A percentile compares a stretch with the other conserved stretches of the same genome.
Conservation (phyloP, 2,797 vertebrate species). For the Pangasius larnaudii region DNA sequence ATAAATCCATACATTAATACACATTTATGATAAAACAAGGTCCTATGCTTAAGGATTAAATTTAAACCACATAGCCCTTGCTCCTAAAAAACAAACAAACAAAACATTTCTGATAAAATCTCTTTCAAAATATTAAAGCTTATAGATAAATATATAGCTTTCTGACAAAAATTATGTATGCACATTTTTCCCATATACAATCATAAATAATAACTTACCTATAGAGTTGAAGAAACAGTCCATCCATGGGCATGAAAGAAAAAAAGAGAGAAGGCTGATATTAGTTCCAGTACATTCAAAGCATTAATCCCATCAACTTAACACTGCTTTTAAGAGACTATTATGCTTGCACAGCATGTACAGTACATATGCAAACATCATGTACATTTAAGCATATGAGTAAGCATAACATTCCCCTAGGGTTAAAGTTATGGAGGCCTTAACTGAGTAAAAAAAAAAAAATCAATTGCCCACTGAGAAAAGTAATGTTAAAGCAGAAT, state of each 20-base stretch:
- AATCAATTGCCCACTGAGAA: constrained; percentile 14
- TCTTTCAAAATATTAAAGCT: neutral
- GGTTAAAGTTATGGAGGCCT: neutral
- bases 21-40: too few species aligned
- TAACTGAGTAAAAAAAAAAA: neutral
- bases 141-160: neutral
- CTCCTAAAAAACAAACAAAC: neutral
- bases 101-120: neutral
- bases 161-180: neutral
- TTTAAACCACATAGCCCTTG: neutral
- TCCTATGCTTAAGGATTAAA: neutral
- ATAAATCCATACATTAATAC: neutral
- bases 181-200: neutral
- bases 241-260: constrained; percentile 35
- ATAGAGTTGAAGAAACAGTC: constrained; percentile 23
- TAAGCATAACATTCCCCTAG: neutral
- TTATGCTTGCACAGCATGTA: neutral
- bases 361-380: neutral
- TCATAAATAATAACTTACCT: constrained; percentile 52
- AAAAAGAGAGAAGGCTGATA: constrained; percentile 10
- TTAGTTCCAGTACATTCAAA: constrained; percentile 34
- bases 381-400: constrained; percentile 11
- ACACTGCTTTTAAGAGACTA: neutral
- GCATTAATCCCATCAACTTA: neutral
- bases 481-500: neutral